Base-by-base conservation (phyloP, 2,113 vertebrate species). In the Himantopus leucocephalus region DNA sequence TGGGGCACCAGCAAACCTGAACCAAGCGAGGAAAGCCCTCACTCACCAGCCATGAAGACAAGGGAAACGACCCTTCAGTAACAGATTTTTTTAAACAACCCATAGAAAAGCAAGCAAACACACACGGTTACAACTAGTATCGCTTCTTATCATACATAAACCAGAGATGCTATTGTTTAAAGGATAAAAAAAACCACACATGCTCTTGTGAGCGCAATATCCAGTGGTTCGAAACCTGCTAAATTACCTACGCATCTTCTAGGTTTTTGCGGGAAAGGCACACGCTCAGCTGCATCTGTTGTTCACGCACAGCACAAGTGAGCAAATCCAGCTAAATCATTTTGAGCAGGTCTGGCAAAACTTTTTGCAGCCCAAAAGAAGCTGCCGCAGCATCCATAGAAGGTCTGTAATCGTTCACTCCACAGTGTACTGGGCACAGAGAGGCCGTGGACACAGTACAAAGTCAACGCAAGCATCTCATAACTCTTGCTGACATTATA, bases 1-100 rank as follows among this genome's bases (percentile, higher is more conserved):
- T 58, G 70, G 91, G 79, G 77, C 95, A 92, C 37, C 80, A 74
- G 72, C 87, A 83, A 97, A 96, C 58, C 70, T 56, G 77, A 95
- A 85, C 52, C 66, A 70, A 85, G 47, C 0, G 2, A 82, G 66
- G 64, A 73, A 93, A 91, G 39, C 48, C 70, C 52, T 90, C 56
- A 50, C 30, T 68, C 72, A 41, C 14, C 83, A 78, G 60, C 53
- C 60, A 32, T 3, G 48, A 37, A 79, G 92, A 94, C 41, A 79
- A 63, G 58, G 82, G 90, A 82, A 89, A 94, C 67, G 87, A 52
- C n/a, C 52, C 59, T 55, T 56, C 53, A 68, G 56, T 34, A 60
- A 76, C 48, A 58, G 60, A n/a, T 29, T 41, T 84, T 82, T 63
- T 88, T 66, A 30, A 96, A 48, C 17, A 75, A 52, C 26, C 16